A percentile compares a stretch with the other conserved stretches of the same genome.
phyloP scores from a whole-genome alignment of 30 jellyfish, hydroid and myxozoan genomes.

The Sanderia malayensis region DNA sequence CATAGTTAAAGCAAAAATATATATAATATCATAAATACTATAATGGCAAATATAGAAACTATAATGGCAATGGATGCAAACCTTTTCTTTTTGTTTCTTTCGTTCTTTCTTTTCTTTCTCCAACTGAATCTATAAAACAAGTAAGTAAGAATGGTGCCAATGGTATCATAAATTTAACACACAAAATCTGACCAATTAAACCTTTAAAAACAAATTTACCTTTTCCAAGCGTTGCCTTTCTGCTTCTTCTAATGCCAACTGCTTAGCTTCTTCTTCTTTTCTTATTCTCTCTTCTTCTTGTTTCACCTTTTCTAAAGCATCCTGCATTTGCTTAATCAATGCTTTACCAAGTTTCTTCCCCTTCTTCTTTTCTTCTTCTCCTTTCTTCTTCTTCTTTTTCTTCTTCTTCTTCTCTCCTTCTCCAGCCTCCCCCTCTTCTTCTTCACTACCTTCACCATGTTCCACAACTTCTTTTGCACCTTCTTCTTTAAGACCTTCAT shows the following conservation, averaged over 20 bases:
- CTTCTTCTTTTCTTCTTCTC: constrained; percentile 76
- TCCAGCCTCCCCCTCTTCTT: constrained; percentile 62
- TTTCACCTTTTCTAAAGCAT: constrained; percentile 75
- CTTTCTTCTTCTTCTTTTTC: constrained; percentile 83
- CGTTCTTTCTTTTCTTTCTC: constrained; percentile 91
- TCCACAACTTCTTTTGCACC: constrained; percentile 22
- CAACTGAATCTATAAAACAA: constrained; percentile 73
- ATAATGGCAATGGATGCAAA: too few relatives aligned
- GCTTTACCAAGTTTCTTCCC: constrained; percentile 78
- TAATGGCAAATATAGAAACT: too few relatives aligned
- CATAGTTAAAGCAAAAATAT: background rate
- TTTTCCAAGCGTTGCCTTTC: constrained; percentile 74
- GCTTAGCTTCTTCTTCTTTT: constrained; percentile 92
- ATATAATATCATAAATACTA: too few relatives aligned
- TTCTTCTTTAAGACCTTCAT: background rate
- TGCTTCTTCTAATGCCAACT: constrained; percentile 89
- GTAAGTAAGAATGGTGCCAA: too few relatives aligned
- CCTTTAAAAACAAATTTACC: constrained; percentile 36
- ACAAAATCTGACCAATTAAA: too few relatives aligned
- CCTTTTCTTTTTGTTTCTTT: constrained; percentile 92
- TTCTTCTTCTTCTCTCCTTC: constrained; percentile 77
- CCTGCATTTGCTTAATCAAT: constrained; percentile 84
- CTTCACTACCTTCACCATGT: constrained; percentile 67
- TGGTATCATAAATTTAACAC: too few relatives aligned
- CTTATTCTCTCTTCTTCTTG: constrained; percentile 85